Percentiles rank a stretch among this genome's conserved stretches.
Evolutionary conservation across 2,888 invertebrate species (phyloP).

Genomic region (Drosophila paramelanica): DNA sequence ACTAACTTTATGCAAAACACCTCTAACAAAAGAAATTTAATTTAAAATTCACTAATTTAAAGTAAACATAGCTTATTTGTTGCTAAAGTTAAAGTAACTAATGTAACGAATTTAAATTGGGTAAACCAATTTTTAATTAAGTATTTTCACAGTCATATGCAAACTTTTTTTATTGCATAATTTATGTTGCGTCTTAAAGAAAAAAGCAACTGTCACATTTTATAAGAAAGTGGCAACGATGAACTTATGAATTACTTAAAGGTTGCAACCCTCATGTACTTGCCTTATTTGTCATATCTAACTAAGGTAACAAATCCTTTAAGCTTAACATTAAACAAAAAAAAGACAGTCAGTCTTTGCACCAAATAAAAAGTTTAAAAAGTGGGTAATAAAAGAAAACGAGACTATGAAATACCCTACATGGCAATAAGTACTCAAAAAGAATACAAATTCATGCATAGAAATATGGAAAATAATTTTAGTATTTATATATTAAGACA

Average conservation of each 20-base stretch:
- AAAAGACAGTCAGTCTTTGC: conserved; percentile 4
- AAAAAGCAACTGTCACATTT: conserved; percentile 5
- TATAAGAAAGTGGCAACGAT: not conserved
- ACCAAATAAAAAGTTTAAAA: not conserved
- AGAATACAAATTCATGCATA: too few species aligned
- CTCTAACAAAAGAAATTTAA: too few species aligned
- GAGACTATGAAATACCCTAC: conserved; percentile 4
- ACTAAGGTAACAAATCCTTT: conserved; percentile 29
- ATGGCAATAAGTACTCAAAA: too few species aligned
- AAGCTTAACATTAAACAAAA: conserved; percentile 21
- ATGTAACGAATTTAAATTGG: too few species aligned
- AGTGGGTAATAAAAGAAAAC: not conserved
- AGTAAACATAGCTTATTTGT: too few species aligned
- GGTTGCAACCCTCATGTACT: conserved; percentile 18
- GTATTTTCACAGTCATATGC: not conserved
- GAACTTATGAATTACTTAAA: conserved; percentile 7
- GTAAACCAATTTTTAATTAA: not conserved
- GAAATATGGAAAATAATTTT: too few species aligned
- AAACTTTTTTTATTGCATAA: not conserved
- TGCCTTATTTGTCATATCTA: conserved; percentile 25
- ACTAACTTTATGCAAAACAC: too few species aligned
- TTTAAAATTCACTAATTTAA: too few species aligned
- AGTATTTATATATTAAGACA: too few species aligned
- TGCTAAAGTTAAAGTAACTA: not conserved
- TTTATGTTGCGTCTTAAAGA: not conserved